These are phyloP conservation scores for Phainopepla nitens DNA, from an alignment of 2,113 vertebrate species.

Conservation along the genomic window DNA sequence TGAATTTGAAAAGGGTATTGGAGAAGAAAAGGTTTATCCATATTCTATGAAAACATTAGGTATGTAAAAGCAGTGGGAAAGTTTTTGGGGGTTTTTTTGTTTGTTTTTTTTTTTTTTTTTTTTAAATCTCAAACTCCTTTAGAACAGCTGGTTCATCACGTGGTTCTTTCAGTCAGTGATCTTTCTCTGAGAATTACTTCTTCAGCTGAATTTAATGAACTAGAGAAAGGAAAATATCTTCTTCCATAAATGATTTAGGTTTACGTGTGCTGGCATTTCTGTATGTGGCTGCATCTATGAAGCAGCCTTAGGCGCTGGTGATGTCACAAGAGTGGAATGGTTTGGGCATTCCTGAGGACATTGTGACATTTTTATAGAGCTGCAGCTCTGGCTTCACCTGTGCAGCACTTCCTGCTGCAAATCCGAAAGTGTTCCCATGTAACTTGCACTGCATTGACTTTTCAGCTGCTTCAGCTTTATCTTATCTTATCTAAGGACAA, in stretches of 20 bases:
- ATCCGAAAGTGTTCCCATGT: neutral
- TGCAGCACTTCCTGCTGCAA: neutral
- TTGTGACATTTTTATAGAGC: neutral
- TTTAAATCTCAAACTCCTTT: neutral
- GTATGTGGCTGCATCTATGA: neutral
- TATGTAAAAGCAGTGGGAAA: neutral
- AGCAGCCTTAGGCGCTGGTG: neutral
- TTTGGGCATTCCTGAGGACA: neutral
- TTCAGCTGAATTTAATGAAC: neutral
- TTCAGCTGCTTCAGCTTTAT: neutral
- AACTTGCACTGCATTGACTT: neutral
- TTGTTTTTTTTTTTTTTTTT: neutral
- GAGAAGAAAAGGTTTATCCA: neutral
- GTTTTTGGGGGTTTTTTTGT: too few relatives aligned
- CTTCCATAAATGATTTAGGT: neutral
- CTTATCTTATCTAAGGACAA: neutral
- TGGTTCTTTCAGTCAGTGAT: neutral
- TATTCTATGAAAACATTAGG: neutral
- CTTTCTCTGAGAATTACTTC: neutral
- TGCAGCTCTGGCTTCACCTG: neutral
- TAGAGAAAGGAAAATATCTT: neutral
- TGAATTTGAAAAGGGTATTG: neutral
- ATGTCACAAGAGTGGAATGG: neutral
- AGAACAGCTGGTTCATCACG: neutral
- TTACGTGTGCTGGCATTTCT: neutral